Conservation (phyloP, 2,888 invertebrate species). For the Pycnomerus fuliginosus region DNA sequence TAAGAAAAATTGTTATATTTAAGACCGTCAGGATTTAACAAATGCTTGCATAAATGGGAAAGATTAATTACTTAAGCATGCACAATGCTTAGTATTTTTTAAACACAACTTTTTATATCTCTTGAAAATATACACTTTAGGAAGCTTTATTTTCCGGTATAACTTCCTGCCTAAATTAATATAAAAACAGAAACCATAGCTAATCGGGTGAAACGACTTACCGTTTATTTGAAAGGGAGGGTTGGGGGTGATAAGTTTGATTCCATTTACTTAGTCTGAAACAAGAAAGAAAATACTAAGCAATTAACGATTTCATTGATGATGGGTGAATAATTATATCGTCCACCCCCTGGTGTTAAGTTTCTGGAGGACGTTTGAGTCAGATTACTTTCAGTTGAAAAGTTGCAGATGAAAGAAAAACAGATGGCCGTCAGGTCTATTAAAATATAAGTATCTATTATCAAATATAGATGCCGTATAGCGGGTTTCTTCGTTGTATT, state of each 20-base stretch:
- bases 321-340: conserved; percentile 4
- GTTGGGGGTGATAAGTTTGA: conserved; percentile 46
- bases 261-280: conserved; percentile 54
- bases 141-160: no score
- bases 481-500: conserved; percentile 12
- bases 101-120: no score
- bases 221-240: conserved; percentile 49
- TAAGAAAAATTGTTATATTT: no score
- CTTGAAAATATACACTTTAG: no score
- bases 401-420: conserved; percentile 11
- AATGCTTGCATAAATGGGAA: no score
- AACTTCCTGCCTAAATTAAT: no score
- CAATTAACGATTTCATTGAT: conserved; percentile 1
- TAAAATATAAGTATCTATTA: no score
- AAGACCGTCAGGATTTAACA: no score
- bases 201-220: no score
- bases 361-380: conserved; percentile 25
- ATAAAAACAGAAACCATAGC: no score
- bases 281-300: conserved; percentile 33
- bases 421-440: conserved; percentile 22
- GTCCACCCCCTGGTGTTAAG: conserved; percentile 28
- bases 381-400: conserved; percentile 21
- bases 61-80: background rate
- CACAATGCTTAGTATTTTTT: no score
- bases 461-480: no score